Evolutionary conservation across 2,113 vertebrate species (phyloP), one percentile per base, ranked within the genome.

Genomic region (Phaethon lepturus): DNA sequence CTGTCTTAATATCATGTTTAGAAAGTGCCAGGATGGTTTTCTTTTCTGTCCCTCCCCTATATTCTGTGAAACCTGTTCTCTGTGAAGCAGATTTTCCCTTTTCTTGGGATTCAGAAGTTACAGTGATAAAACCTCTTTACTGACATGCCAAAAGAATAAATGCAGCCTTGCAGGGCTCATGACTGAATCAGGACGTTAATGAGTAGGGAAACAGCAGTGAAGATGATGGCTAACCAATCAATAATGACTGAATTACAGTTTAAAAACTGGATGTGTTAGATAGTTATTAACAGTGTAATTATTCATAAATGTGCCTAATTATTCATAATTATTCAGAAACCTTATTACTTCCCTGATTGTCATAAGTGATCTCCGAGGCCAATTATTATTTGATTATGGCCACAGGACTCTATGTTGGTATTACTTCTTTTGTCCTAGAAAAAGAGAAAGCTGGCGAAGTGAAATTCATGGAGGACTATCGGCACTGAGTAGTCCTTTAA

Each of bases 311-410:
- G 98, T 97, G 97, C 95, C 98, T 98, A 98, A 98, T 98, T 98
- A 98, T 98, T 98, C 98, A 98, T 98, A 98, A 98, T 98, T 98
- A 98, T 98, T 98, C 98, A 98, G 97, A 98, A 98, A 97, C 93
- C 97, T 95, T 98, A 98, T 98, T 98, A 98, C 97, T 98, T 98
- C 94, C 96, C 97, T 95, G 97, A 98, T 98, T 98, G 97, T 98
- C 91, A 49, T 97, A 97, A 98, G 98, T 98, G 97, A 97, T 98
- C 98, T 98, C 96, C 4, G 73, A 98, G 98, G 96, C 98, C 98
- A 98, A 98, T 98, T 98, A 98, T 93, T 92, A 97, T 95, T 96
- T 95, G 97, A 97, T 97, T 98, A 98, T 97, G 97, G 97, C 97
- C 94, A 95, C 93, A 97, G 97, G 97, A 97, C 95, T 97, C 93